Evolutionary conservation across 2,113 vertebrate species (phyloP), one percentile per base, ranked within the genome.

Genomic region (Noctilio leporinus): DNA sequence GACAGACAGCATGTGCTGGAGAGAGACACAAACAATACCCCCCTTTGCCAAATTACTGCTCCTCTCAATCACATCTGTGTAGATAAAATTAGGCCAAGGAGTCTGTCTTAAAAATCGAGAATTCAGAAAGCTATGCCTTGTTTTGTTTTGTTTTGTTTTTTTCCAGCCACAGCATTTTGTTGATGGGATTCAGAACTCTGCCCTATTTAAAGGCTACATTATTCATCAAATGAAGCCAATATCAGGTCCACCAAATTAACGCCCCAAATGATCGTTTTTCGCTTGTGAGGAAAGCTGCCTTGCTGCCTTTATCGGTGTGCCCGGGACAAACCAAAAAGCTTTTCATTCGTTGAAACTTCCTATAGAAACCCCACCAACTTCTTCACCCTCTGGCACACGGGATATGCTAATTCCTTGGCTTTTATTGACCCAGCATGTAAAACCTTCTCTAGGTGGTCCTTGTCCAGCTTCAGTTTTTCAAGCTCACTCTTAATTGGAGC

Each of bases 401-500:
- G 99, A 0, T 92, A 94, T 1, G 99, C 99, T 90, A 99, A 97
- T 76, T 98, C 98, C 91, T 97, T 98, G 33, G 99, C 99, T 96
- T 98, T 98, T 49, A 88, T 86, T 2, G 98, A 97, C 91, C 99
- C 99, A 8, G 51, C 95, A 28, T 92, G 93, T 94, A 99, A 97
- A 96, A 99, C 95, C 14, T 95, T 98, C 78, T 99, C 97, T 96
- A 99, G 97, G 97, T 99, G 97, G 30, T 86, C 97, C 49, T 28
- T 94, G 77, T 99, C 99, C 17, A 86, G 94, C 97, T 97, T 97
- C 9, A 99, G 99, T 95, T 98, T 99, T 92, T 98, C 95, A 62
- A 99, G 98, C 96, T 99, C 99, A 40, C 94, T 97, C 67, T 98
- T 98, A 96, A 99, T 99, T 22, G 99, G 99, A 10, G 98, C 97